Evolutionary conservation across 2,113 vertebrate genomes (phyloP), one percentile per base, ranked within the genome.

Genomic region (Aepyceros melampus): DNA sequence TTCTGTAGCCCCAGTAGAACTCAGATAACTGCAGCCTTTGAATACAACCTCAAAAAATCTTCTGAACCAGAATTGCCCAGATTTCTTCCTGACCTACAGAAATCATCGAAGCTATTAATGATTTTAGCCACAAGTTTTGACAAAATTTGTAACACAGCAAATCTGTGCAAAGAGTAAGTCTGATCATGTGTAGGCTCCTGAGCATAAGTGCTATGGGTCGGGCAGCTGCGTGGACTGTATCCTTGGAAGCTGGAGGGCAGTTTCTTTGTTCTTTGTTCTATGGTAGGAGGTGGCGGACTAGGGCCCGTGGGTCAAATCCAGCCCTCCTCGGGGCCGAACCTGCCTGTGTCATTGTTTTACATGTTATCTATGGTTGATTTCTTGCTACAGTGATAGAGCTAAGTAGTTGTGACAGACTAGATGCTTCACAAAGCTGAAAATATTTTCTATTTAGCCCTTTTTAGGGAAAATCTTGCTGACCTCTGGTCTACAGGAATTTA

Each of bases 341-440:
- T 55, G 15, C 27, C 74, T 53, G 21, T 7, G 33, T 4, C 29
- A 43, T 45, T 64, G 45, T 74, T 74, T 47, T 40, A 45, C 33
- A 25, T 43, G 33, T 56, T 56, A 6, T 45, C 27, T 87, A 2
- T 3, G 11, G 31, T 7, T 27, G 55, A 33, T 51, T 93, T 64
- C 85, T 79, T 67, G 49, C 29, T 45, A 13, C 43, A 81, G 4
- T 40, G 56, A 78, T 43, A 49, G 33, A 53, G 10, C 31, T 74
- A 40, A 85, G 36, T 53, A 49, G 53, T 29, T 89, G 33, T 74
- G 60, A 81, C 36, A 76, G 56, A 67, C 15, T 7, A 33, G 15
- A 88, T 74, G 55, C 43, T n/a, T 92, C 55, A 87, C 31, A 82
- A 79, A 86, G 29, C 23, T 79, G 56, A 45, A 91, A 74, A 79